phyloP scores from a whole-genome alignment of 2,113 vertebrate genomes.

The Oplegnathus fasciatus region DNA sequence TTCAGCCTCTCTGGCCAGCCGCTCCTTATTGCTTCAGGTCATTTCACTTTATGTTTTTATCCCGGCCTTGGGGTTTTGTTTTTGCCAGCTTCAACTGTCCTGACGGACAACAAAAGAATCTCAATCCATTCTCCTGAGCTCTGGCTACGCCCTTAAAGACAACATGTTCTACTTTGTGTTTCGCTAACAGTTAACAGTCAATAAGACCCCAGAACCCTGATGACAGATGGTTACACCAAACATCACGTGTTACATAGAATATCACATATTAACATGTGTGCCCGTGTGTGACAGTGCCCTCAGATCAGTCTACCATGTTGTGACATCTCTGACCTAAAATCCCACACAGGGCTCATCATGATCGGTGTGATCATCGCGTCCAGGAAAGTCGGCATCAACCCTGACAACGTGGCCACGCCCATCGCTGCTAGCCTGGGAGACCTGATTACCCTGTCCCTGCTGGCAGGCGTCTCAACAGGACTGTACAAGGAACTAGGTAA shows the following conservation, averaged over 20 bases:
- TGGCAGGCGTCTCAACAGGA: constrained; percentile 96
- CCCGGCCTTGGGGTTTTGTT: not conserved
- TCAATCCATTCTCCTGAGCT: not conserved
- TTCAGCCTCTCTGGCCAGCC: not conserved
- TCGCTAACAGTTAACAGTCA: not conserved
- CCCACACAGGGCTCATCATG: constrained; percentile 93
- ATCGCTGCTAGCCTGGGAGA: constrained; percentile 98
- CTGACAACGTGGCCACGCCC: constrained; percentile 97
- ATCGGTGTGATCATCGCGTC: constrained; percentile 97
- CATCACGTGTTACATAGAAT: too few species aligned
- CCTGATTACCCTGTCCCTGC: constrained; percentile 95
- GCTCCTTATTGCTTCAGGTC: not conserved
- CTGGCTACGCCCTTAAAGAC: not conserved
- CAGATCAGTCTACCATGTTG: not conserved
- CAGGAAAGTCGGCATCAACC: constrained; percentile 97
- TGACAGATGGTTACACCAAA: not conserved
- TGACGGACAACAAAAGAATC: not conserved
- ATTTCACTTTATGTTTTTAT: not conserved
- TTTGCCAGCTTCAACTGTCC: not conserved
- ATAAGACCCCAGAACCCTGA: not conserved
- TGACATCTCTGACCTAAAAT: constrained; percentile 2
- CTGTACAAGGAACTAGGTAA: constrained; percentile 94
- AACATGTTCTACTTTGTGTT: not conserved
- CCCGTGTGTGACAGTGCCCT: not conserved
- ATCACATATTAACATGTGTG: not conserved